Base-by-base conservation (phyloP, 2,113 vertebrate species). In the Calonectris borealis region DNA sequence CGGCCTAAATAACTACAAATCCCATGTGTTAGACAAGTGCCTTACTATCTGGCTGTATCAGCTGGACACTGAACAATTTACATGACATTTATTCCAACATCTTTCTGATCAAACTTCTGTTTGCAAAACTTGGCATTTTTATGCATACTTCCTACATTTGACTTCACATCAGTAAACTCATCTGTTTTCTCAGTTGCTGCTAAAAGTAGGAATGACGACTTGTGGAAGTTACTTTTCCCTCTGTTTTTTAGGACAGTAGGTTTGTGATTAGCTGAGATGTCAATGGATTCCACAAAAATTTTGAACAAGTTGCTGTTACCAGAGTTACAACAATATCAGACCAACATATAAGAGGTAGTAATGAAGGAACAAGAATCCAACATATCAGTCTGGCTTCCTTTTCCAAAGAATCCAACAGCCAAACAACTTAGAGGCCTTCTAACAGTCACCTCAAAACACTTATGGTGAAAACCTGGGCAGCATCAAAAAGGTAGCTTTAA, bases 111-210 rank as follows among this genome's bases (percentile, higher is more conserved):
- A 40, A 14, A 58, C 71, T 62, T 20, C 5, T 36, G 11, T 36
- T 71, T 66, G 26, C 34, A 77, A 72, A 78, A 44, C 22, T 16
- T 78, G 20, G 5, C 3, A 6, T 34, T 69, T 93, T 64, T 29
- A 38, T 18, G 16, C 13, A 34, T 5, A 9, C 11, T 14, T 55
- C 27, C 31, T 20, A 4, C 2, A 0, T 54, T 12, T 32, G 9
- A 38, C 16, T 31, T 42, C 19, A 13, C 6, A 25, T 49, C n/a
- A 69, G 70, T 21, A 48, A 54, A 49, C 7, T 34, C 19, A 55
- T 10, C 9, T 16, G 6, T 71, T 92, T 62, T 27, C 22, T 52
- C 58, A 34, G 17, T 5, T 24, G 26, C 21, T 87, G 31, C 15
- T 66, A 46, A 29, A 79, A 66, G 46, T 51, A 46, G 19, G 61